Base-by-base conservation (phyloP, 2,797 vertebrate genomes). In the Enteromius radiatus region DNA sequence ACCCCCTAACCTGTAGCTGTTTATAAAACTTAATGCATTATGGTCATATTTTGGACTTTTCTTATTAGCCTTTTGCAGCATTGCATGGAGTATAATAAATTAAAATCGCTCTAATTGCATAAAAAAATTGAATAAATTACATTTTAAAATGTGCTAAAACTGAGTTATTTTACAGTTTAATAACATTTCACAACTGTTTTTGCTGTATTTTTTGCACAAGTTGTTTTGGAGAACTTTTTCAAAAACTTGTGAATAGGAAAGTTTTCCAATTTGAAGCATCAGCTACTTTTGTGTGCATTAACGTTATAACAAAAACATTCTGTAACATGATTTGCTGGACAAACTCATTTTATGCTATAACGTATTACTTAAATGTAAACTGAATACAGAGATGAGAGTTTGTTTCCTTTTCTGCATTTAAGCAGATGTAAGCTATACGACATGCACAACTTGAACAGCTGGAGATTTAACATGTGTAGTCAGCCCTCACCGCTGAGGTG, bases 401-500 rank as follows among this genome's bases (percentile, higher is more conserved):
- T 54, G 21, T 47, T 36, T 26, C 11, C 43, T 2, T 43, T 45
- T 43, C n/a, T 19, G 21, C 54, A 61, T 26, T 76, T 4, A 43
- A 43, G 36, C n/a, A 59, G 73, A 54, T 43, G 23, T 43, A 19
- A 10, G 4, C 26, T 52, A 52, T 11, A 47, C 28, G 68, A 8
- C 28, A n/a, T 14, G 47, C 45, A 52, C n/a, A 36, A 73, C 47
- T 52, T 7, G 5, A 52, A 52, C 49, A 73, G 11, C 10, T 59
- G 4, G 9, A 41, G 33, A 26, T 56, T 52, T 12, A 56, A 23
- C 7, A 38, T 14, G 14, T 41, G 4, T 28, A 10, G 19, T 5
- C 8, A 4, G 14, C 31, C 47, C 74, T 96, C 89, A 99, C 98
- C 97, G 8, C 98, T 97, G 52, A 97, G 97, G 86, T 99, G 93